Percentiles rank a stretch among this genome's conserved stretches.
Conservation (phyloP, 2,113 vertebrate species). For the Nymphicus hollandicus region DNA sequence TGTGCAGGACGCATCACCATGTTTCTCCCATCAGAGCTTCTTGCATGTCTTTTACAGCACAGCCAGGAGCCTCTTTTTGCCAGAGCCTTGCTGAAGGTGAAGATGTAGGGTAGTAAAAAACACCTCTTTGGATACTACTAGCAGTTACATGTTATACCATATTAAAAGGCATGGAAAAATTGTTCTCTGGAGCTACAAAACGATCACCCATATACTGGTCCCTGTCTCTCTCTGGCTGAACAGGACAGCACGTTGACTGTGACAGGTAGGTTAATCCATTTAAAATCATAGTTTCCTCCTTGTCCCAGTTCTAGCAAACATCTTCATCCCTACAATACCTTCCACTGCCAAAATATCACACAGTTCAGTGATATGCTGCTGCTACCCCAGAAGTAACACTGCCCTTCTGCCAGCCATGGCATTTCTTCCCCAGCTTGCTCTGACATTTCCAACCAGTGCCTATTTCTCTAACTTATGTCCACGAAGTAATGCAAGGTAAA, state of each 20-base stretch:
- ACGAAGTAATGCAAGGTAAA: not conserved
- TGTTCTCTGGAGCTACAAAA: not conserved
- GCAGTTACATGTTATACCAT: not conserved
- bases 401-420: not conserved
- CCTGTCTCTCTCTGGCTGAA: not conserved
- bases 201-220: accelerated
- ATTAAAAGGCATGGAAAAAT: accelerated
- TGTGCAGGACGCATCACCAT: too few species aligned
- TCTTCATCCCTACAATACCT: not conserved
- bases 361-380: not conserved
- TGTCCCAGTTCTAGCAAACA: not conserved
- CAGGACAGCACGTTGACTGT: accelerated
- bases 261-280: accelerated
- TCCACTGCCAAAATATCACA: not conserved
- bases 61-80: not conserved
- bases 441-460: not conserved
- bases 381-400: not conserved
- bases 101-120: not conserved
- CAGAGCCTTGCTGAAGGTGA: not conserved
- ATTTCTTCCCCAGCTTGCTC: not conserved
- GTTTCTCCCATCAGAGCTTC: not conserved
- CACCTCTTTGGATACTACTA: not conserved
- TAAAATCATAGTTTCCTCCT: not conserved
- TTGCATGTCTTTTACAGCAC: not conserved
- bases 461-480: not conserved